These are phyloP conservation scores for Dolichotis patagonum DNA, from an alignment of 2,113 vertebrate species.

Conservation along the genomic window DNA sequence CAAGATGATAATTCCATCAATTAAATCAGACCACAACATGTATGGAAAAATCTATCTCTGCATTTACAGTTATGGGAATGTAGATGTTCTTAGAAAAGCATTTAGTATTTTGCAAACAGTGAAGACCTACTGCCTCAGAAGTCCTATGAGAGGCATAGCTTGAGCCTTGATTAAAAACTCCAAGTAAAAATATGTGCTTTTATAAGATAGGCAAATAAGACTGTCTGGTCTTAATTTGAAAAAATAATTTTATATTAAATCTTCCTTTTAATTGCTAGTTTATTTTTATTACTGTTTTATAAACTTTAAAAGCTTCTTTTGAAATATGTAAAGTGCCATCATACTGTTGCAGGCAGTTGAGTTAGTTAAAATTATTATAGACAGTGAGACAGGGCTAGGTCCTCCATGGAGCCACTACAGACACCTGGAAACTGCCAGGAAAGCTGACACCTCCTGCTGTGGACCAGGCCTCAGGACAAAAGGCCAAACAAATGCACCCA, in stretches of 20 bases:
- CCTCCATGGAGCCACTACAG: too few species aligned
- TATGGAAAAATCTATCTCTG: not conserved
- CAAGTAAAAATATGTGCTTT: not conserved
- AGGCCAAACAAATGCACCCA: too few species aligned
- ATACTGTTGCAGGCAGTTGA: too few species aligned
- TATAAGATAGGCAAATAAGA: not conserved
- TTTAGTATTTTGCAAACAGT: constrained; percentile 19
- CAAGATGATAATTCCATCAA: not conserved
- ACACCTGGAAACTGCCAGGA: too few species aligned
- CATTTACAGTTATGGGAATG: constrained; percentile 18
- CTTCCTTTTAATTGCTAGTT: not conserved
- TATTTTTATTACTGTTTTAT: not conserved
- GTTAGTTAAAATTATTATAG: too few species aligned
- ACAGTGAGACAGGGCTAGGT: too few species aligned
- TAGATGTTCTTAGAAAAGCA: not conserved
- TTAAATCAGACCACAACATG: not conserved
- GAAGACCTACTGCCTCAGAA: not conserved
- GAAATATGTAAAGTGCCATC: not conserved
- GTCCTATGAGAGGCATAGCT: not conserved
- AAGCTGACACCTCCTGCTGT: too few species aligned
- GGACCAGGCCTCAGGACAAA: too few species aligned
- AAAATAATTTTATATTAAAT: not conserved
- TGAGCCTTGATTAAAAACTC: not conserved
- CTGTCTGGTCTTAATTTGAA: not conserved
- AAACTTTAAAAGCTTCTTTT: not conserved